These are phyloP conservation scores for Piliocolobus tephrosceles DNA, from an alignment of 2,113 vertebrate genomes.

Conservation along the genomic window DNA sequence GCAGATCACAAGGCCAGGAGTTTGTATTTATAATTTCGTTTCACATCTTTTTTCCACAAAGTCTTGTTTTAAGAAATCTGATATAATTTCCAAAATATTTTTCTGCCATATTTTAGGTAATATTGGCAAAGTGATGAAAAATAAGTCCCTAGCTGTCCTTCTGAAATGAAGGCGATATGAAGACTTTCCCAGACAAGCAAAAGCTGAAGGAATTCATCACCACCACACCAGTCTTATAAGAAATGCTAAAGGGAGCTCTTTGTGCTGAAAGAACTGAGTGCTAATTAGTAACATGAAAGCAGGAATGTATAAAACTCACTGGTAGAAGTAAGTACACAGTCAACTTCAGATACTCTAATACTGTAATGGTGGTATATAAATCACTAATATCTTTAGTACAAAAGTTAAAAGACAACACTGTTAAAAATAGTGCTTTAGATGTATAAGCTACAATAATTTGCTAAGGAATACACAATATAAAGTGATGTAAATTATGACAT, in stretches of 20 bases:
- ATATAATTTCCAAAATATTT: not conserved
- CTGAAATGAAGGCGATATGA: not conserved
- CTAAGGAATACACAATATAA: not conserved
- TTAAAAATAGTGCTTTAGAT: not conserved
- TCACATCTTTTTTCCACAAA: not conserved
- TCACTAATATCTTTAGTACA: not conserved
- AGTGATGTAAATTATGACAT: not conserved
- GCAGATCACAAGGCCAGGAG: too few species aligned
- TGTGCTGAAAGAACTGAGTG: not conserved
- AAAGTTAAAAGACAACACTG: not conserved
- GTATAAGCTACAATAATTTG: not conserved
- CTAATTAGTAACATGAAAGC: not conserved
- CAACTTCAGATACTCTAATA: not conserved
- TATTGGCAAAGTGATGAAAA: conserved; percentile 4
- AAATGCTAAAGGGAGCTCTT: not conserved
- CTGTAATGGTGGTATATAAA: not conserved
- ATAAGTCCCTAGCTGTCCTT: not conserved
- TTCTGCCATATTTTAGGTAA: not conserved
- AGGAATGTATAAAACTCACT: not conserved
- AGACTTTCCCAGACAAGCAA: not conserved
- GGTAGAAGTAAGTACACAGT: not conserved
- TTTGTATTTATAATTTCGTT: not conserved
- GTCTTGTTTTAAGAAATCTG: not conserved
- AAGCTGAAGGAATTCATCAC: not conserved
- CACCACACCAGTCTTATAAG: not conserved